A percentile compares a stretch with the other conserved stretches of the same genome.
Conservation (phyloP, 2,888 invertebrate genomes). For the Melieria picta region DNA sequence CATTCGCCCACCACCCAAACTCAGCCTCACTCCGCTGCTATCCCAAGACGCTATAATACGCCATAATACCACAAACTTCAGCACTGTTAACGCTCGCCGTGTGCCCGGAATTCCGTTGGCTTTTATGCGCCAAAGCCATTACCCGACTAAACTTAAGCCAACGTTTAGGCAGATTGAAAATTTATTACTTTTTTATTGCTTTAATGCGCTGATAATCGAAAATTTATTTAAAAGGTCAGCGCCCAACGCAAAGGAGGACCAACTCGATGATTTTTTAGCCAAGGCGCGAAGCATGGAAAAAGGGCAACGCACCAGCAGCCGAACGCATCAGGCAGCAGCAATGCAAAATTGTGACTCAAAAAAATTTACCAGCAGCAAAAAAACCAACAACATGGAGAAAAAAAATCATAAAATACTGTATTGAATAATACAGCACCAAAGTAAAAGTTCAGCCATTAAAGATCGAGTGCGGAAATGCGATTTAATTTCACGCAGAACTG, state of each 20-base stretch:
- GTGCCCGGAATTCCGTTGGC: constrained; percentile 6
- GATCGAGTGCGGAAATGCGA: too few species aligned
- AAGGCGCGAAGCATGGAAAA: not conserved
- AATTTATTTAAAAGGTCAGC: constrained; percentile 55
- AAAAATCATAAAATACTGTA: too few species aligned
- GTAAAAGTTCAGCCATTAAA: too few species aligned
- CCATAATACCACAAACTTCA: too few species aligned
- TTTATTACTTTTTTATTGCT: constrained; percentile 60
- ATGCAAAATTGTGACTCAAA: not conserved
- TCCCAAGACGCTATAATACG: too few species aligned
- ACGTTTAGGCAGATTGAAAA: constrained; percentile 53
- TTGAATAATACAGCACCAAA: too few species aligned
- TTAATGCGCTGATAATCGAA: constrained; percentile 59
- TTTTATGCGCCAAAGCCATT: constrained; percentile 20
- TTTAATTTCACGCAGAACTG: too few species aligned
- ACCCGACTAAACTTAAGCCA: constrained; percentile 19
- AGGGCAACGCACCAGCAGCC: not conserved
- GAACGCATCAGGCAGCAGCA: not conserved
- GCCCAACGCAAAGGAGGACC: not conserved
- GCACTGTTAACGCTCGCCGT: too few species aligned
- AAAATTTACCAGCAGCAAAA: not conserved
- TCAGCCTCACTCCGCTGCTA: too few species aligned
- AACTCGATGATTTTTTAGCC: too few species aligned
- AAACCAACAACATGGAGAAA: too few species aligned
- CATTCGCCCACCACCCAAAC: too few species aligned